Evolutionary conservation across 2,888 invertebrate genomes (phyloP).

Genomic region (Hesperia comma): DNA sequence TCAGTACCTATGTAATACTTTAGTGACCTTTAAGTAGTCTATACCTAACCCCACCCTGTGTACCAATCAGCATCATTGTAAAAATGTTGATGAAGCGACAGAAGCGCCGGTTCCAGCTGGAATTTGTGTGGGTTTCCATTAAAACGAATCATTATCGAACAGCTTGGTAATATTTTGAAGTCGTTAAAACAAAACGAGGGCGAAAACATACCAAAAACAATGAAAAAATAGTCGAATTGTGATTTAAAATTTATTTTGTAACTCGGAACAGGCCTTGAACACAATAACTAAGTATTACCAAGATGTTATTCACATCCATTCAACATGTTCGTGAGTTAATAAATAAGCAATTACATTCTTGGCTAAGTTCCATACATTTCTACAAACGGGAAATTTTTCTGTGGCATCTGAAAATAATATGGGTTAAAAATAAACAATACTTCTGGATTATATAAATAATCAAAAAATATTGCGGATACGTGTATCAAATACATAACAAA

Average conservation of each 20-base stretch:
- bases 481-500: not conserved
- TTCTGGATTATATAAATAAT: not conserved
- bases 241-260: not conserved
- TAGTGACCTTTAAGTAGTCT: too few species aligned
- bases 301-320: not conserved
- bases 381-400: conserved; percentile 5
- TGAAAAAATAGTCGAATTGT: too few species aligned
- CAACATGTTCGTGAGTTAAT: not conserved
- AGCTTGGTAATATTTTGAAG: too few species aligned
- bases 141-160: too few species aligned
- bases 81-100: too few species aligned
- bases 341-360: conserved; percentile 11
- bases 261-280: not conserved
- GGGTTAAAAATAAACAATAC: not conserved
- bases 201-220: too few species aligned
- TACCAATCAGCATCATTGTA: too few species aligned
- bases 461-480: not conserved
- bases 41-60: too few species aligned
- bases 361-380: conserved; percentile 6
- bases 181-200: too few species aligned
- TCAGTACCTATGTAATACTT: too few species aligned
- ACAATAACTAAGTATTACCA: not conserved
- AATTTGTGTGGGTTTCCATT: too few species aligned
- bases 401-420: conserved; percentile 2
- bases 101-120: too few species aligned